These are phyloP conservation scores for Engystomops pustulosus DNA, from an alignment of 2,113 vertebrate genomes.

Conservation along the genomic window DNA sequence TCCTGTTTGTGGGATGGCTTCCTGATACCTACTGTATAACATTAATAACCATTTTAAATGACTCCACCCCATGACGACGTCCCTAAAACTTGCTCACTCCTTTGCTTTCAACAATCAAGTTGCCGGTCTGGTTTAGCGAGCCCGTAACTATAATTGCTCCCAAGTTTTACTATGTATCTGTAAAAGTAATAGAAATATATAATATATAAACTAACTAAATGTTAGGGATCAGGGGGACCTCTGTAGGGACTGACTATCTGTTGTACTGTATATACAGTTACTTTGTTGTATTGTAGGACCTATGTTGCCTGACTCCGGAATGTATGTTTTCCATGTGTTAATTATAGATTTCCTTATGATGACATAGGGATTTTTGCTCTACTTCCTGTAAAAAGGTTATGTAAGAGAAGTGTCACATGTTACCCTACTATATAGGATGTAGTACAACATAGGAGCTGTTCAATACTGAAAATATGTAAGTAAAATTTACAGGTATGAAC, in stretches of 20 bases:
- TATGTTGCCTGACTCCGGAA: too few relatives aligned
- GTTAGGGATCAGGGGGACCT: background rate
- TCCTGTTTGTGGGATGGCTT: background rate
- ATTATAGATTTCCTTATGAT: background rate
- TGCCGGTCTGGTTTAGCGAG: constrained; percentile 21
- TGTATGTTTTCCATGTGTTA: background rate
- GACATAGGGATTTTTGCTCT: background rate
- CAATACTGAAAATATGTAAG: too few relatives aligned
- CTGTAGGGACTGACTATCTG: background rate
- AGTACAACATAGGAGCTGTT: too few relatives aligned
- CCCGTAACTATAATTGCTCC: background rate
- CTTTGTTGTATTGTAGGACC: too few relatives aligned
- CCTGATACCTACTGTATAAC: background rate
- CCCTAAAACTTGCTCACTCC: constrained; percentile 14
- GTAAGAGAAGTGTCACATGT: too few relatives aligned
- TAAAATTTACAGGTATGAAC: too few relatives aligned
- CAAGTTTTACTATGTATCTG: background rate
- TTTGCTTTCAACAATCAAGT: background rate
- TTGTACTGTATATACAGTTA: too few relatives aligned
- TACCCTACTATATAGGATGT: too few relatives aligned
- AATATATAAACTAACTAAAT: background rate
- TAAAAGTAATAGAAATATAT: background rate
- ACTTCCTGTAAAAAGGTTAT: background rate
- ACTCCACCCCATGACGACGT: constrained; percentile 22
- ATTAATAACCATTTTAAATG: background rate